Base-by-base conservation (phyloP, 2,113 vertebrate species). In the Sisor rabdophorus region DNA sequence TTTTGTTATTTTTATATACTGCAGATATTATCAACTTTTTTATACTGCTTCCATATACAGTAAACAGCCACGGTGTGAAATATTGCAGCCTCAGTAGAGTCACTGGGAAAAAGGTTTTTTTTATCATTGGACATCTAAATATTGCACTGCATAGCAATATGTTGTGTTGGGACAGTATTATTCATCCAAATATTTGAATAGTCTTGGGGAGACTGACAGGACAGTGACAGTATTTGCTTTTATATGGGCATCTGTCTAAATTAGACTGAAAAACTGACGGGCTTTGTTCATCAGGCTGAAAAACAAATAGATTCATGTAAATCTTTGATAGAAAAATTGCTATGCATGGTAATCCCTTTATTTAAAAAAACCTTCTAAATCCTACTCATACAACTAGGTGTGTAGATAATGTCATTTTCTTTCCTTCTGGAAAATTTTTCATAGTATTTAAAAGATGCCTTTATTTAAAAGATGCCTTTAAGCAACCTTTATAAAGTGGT, bases 51-150 rank as follows among this genome's bases (percentile, higher is more conserved):
- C 32, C 11, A 64, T 15, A 40, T 36, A 44, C 40, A 44, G 40
- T 44, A 11, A 36, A 63, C 60, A 65, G 11, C 11, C 32, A 16
- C 20, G 44, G 36, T 20, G 11, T 44, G 36, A 13, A 44, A 22
- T 22, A 12, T 9, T 44, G 61, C 30, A 19, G 36, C 36, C 36
- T 44, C n/a, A 10, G 40, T 1, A 6, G 40, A 44, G n/a, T 44
- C 20, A 63, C 17, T 63, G 19, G 30, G 17, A 7, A 8, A 59
- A 60, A 60, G 30, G 8, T 2, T 44, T 36, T 44, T n/a, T 44
- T 65, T 65, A 65, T 65, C 36, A 47, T 24, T 44, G n/a, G 63
- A 65, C 36, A 65, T 63, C 32, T 40, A 63, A 63, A 40, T 63
- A 63, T 61, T 36, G 59, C 59, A 30, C n/a, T 47, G 20, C 36